phyloP scores from a whole-genome alignment of 2,113 vertebrate species.

The Crypturellus undulatus region DNA sequence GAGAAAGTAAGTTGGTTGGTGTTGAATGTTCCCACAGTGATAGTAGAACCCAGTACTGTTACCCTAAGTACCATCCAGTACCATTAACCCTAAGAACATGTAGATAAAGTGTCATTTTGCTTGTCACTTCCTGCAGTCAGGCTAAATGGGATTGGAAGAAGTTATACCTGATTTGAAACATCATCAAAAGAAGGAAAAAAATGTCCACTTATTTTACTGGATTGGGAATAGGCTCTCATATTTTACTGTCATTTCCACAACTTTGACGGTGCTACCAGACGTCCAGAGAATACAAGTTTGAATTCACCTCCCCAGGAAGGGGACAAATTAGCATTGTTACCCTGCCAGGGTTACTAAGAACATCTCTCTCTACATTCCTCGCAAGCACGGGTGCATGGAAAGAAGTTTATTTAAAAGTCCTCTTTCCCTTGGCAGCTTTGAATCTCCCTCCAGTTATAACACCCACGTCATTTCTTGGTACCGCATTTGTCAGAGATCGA shows the following conservation, averaged over 20 bases:
- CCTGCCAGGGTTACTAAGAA: accelerated
- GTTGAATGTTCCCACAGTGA: background rate
- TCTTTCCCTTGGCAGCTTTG: background rate
- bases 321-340: background rate
- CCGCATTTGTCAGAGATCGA: background rate
- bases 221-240: background rate
- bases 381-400: accelerated
- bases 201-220: background rate
- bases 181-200: background rate
- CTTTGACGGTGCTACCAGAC: background rate
- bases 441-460: background rate
- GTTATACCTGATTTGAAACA: background rate
- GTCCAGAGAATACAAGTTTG: background rate
- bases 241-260: background rate
- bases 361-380: background rate
- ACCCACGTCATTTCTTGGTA: background rate
- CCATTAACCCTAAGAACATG: background rate
- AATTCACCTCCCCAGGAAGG: background rate
- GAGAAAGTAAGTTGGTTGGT: background rate
- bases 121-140: background rate
- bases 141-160: background rate
- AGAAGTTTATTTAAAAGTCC: background rate
- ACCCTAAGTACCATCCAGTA: background rate
- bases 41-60: background rate
- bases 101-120: background rate